Base-by-base conservation (phyloP, 1,140 invertebrate genomes). In the Saccostrea cuccullata region DNA sequence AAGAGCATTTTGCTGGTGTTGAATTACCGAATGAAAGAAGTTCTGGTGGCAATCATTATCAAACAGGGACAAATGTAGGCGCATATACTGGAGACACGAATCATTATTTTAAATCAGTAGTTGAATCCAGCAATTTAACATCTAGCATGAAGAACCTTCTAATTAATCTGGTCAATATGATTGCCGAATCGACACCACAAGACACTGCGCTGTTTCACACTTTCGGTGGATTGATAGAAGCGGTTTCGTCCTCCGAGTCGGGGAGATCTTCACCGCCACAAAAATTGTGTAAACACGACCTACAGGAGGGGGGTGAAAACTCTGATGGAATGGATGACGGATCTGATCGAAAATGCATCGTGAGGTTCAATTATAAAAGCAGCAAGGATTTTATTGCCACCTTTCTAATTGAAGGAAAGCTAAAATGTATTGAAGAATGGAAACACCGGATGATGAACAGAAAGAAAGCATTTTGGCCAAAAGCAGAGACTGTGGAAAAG, bases 381-480 rank as follows among this genome's bases (percentile, higher is more conserved):
- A 60, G 60, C 36, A 85, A 85, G 9, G 84, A 85, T 67, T 87
- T 84, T 17, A 87, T 87, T 55, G 82, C 82, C 36, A 58, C 86
- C 26, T 87, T 87, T 84, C 58, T 82, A 17, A 17, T 87, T 11
- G 30, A 83, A 60, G 86, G 86, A 26, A 60, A 60, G 60, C 86
- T 67, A 6, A n/a, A 84, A 55, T 60, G 64, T 23, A 20, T 84
- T 36, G 58, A 87, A 5, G 55, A 64, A 55, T 87, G 86, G 86
- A 26, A 56, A 56, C 40, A 47, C 15, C 20, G 47, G 30, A 64
- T 20, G 36, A 26, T 23, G 55, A 58, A 60, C 36, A 87, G 58
- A 9, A 55, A 58, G 8, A 2, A 47, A 15, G 12, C n/a, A 20
- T 55, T 20, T 86, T 77, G 23, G 86, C 86, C 47, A 55, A 47